These are phyloP conservation scores for Synchiropus splendidus DNA, from an alignment of 2,113 vertebrate species.

Conservation along the genomic window DNA sequence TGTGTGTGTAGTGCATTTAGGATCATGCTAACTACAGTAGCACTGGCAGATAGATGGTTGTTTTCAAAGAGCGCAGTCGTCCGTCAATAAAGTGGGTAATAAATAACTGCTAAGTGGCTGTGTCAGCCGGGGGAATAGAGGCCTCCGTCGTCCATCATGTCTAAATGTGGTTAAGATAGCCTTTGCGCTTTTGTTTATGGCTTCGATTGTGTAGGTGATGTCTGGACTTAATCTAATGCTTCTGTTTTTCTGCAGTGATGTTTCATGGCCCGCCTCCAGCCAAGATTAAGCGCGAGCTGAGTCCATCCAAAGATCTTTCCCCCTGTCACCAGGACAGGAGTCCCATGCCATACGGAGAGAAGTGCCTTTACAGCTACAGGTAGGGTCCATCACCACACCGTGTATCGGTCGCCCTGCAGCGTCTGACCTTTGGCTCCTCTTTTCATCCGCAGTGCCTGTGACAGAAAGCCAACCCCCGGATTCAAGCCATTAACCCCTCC, in stretches of 20 bases:
- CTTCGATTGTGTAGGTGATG: conserved; percentile 26
- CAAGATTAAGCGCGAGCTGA: conserved; percentile 93
- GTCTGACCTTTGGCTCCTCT: not conserved
- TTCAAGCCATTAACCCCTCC: conserved; percentile 95
- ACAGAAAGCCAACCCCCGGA: conserved; percentile 81
- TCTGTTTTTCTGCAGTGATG: conserved; percentile 71
- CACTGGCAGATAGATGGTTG: conserved; percentile 24
- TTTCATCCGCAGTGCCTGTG: conserved; percentile 80
- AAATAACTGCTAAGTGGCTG: conserved; percentile 54
- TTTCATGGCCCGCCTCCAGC: conserved; percentile 86
- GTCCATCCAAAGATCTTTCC: conserved; percentile 79
- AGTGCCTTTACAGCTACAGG: conserved; percentile 99
- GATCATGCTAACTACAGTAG: conserved; percentile 22
- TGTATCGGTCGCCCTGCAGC: too few relatives aligned
- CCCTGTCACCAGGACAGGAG: conserved; percentile 84
- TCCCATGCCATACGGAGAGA: conserved; percentile 85
- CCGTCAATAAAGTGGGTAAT: conserved; percentile 39
- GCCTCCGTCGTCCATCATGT: conserved; percentile 34
- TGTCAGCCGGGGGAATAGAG: conserved; percentile 33
- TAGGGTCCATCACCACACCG: conserved; percentile 27
- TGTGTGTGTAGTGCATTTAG: conserved; percentile 29
- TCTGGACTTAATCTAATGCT: conserved; percentile 41
- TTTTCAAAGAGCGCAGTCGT: conserved; percentile 37
- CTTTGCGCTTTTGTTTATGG: conserved; percentile 46
- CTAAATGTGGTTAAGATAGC: conserved; percentile 47